phyloP scores from a whole-genome alignment of 2,888 invertebrate genomes.

The Odontothrips loti region DNA sequence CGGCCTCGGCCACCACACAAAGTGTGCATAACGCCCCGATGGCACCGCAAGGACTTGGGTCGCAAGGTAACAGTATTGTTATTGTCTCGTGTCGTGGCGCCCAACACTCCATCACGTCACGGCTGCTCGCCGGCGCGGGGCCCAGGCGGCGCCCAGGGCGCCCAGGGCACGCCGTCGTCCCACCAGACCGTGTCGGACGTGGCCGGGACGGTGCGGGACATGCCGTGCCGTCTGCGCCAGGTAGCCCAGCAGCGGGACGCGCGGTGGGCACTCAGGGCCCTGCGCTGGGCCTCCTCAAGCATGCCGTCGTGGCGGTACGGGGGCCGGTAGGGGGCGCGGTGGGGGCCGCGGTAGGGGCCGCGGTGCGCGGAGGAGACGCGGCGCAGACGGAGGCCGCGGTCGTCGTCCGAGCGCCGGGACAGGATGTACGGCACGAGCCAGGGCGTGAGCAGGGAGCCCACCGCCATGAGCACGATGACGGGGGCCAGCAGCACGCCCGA shows the following conservation, averaged over 20 bases:
- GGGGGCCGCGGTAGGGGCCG: background rate
- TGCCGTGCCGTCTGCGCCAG: background rate
- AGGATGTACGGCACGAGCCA: conserved; percentile 21
- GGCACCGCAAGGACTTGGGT: background rate
- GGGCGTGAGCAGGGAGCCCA: conserved; percentile 21
- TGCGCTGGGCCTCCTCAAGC: background rate
- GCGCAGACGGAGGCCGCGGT: background rate
- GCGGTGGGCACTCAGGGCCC: background rate
- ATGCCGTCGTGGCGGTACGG: background rate
- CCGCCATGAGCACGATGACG: conserved; percentile 16
- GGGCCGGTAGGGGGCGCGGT: background rate
- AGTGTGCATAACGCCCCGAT: background rate
- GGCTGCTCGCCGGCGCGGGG: background rate
- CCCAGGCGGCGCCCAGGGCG: background rate
- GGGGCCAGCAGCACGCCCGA: conserved; percentile 4
- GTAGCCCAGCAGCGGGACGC: background rate
- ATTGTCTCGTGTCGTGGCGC: background rate
- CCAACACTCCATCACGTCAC: background rate
- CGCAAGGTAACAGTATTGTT: background rate
- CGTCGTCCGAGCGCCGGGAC: background rate
- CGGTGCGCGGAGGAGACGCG: background rate
- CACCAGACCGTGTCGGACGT: conserved; percentile 15
- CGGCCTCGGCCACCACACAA: background rate
- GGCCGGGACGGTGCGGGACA: background rate
- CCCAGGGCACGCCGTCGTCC: background rate